Base-by-base conservation (phyloP, 2,797 vertebrate genomes). In the Cygnus olor region DNA sequence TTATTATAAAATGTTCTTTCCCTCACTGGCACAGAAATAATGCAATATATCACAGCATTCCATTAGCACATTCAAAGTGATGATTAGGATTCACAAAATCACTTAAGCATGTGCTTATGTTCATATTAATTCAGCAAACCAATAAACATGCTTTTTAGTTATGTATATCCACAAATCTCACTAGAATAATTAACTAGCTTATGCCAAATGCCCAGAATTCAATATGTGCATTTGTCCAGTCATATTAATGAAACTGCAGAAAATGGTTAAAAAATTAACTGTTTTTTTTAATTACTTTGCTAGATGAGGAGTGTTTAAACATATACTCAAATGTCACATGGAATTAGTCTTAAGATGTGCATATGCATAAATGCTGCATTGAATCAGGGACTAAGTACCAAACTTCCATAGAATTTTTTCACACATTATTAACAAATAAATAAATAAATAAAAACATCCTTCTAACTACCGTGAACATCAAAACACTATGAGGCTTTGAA, bases 61-160 rank as follows among this genome's bases (percentile, higher is more conserved):
- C 54, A 72, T 89, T 80, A 94, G 49, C 57, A 78, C 49, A 38
- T 71, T 80, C 30, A 68, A 85, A 90, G 63, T 28, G 64, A 86
- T 73, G 34, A 86, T 69, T 70, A 84, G 58, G 36, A 95, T 73
- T 93, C 71, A 87, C 24, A 74, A 86, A 93, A 91, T 66, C 64
- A 94, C 60, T 88, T 92, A 90, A 85, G 83, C 64, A 85, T 68
- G 69, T 89, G 49, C 58, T 95, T 94, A 79, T 66, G 42, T 76
- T 86, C 88, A 16, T 69, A 85, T 61, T 72, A 95, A 70, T 63
- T 81, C 58, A 88, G 58, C 22, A 93, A 88, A 86, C 54, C 16
- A 83, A 74, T 79, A 90, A 81, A 79, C 24, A 42, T 22, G 5
- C 19, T 51, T 51, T 93, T 94, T 69, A 78, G 61, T 54, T 83